phyloP scores from a whole-genome alignment of 1,140 invertebrate genomes.

The Drosophila albomicans region DNA sequence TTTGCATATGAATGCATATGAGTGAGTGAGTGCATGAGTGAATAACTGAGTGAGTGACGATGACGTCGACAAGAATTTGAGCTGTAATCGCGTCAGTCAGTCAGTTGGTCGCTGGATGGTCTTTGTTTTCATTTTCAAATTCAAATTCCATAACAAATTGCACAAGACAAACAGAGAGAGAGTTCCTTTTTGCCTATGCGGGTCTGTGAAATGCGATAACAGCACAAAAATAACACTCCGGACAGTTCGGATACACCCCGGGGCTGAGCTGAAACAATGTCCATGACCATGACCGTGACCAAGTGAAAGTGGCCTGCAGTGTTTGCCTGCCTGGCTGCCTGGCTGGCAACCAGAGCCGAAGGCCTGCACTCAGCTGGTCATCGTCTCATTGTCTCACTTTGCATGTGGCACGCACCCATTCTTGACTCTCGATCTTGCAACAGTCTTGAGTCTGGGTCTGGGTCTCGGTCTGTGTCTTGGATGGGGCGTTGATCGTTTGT shows the following conservation, averaged over 20 bases:
- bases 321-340: conserved; percentile 13
- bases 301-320: conserved; percentile 66
- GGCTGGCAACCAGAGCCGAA: conserved; percentile 2
- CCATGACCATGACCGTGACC: conserved; percentile 75
- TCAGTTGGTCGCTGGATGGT: conserved; percentile 53
- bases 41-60: conserved; percentile 8
- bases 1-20: conserved; percentile 4
- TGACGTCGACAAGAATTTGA: conserved; percentile 63
- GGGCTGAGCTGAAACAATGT: neutral
- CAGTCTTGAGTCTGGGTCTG: conserved; percentile 2
- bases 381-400: conserved; percentile 51
- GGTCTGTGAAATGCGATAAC: conserved; percentile 60
- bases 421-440: conserved; percentile 11
- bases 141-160: conserved; percentile 78
- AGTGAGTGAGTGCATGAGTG: neutral
- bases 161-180: conserved; percentile 57
- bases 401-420: conserved; percentile 74
- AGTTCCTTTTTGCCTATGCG: conserved; percentile 32
- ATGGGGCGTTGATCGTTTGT: conserved; percentile 44
- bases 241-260: no score
- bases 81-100: conserved; percentile 51
- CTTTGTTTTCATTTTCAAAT: conserved; percentile 62
- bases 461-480: neutral
- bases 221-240: neutral
- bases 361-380: conserved; percentile 49